Evolutionary conservation across 2,888 invertebrate species (phyloP).

Genomic region (Geophilus truncorum): DNA sequence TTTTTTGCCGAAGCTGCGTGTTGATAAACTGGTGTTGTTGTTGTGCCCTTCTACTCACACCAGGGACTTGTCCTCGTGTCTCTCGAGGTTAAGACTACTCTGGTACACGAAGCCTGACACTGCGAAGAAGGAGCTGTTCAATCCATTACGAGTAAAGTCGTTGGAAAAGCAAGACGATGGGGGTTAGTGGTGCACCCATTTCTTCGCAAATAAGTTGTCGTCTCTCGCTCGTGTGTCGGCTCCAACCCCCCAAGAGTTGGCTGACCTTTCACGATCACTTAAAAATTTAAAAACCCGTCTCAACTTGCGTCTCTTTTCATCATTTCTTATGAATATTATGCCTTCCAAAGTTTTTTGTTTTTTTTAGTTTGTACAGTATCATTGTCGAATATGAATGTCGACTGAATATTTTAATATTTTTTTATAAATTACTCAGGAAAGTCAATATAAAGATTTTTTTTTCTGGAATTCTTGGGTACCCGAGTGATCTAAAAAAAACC

Average conservation of each 20-base stretch:
- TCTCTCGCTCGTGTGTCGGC: background rate
- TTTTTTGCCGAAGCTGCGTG: background rate
- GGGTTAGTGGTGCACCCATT: slow-evolving; percentile 24
- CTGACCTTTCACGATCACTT: background rate
- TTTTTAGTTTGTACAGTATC: no score
- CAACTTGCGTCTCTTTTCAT: no score
- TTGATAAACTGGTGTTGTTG: slow-evolving; percentile 23
- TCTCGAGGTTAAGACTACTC: slow-evolving; percentile 15
- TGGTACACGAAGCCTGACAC: background rate
- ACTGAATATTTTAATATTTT: no score
- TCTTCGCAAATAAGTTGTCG: slow-evolving; percentile 17
- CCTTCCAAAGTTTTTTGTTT: background rate
- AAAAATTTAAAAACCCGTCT: background rate
- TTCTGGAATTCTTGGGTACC: no score
- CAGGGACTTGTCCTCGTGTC: slow-evolving; percentile 21
- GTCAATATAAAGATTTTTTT: no score
- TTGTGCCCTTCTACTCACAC: background rate
- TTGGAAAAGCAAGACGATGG: background rate
- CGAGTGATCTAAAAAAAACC: no score
- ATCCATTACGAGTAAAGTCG: slow-evolving; percentile 23
- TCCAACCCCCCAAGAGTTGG: background rate
- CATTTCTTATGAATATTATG: background rate
- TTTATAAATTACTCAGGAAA: no score
- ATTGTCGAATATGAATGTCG: no score
- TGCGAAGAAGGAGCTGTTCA: slow-evolving; percentile 15